phyloP scores from a whole-genome alignment of 2,797 vertebrate species.

The Poecilia velifera region DNA sequence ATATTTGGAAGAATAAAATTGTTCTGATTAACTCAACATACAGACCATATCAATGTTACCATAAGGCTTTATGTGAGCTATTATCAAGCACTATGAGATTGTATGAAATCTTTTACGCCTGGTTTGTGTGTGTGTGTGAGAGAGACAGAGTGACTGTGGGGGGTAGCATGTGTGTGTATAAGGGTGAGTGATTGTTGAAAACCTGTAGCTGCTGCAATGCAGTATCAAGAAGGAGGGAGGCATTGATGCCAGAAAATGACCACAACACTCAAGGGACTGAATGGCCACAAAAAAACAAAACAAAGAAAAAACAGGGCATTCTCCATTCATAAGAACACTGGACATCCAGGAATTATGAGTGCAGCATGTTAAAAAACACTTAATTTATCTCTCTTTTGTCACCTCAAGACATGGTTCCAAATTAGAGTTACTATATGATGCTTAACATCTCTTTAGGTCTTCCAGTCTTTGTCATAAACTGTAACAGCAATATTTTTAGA shows the following conservation, averaged over 20 bases:
- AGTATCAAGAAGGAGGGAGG: constrained; percentile 46
- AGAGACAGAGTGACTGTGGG: background rate
- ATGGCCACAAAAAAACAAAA: background rate
- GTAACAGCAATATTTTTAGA: background rate
- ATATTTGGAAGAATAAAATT: constrained; percentile 14
- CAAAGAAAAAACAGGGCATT: background rate
- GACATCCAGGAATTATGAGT: background rate
- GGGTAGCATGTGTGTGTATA: constrained; percentile 4
- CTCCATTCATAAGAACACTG: constrained; percentile 1
- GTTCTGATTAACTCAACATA: constrained; percentile 9
- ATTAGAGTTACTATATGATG: background rate
- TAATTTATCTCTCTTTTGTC: background rate
- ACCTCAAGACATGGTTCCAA: background rate
- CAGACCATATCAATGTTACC: constrained; percentile 7
- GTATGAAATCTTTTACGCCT: background rate
- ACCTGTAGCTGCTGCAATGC: constrained; percentile 74
- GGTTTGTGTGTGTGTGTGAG: constrained; percentile 1
- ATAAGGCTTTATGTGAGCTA: constrained; percentile 5
- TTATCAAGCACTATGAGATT: background rate
- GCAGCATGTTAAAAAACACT: background rate
- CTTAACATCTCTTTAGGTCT: background rate
- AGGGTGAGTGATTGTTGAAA: constrained; percentile 21
- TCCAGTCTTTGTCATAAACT: background rate
- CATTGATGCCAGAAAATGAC: constrained; percentile 28
- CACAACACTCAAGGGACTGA: constrained; percentile 22